These are phyloP conservation scores for Geopemphigus sp. DNA, from an alignment of 1,140 invertebrate species.

Conservation along the genomic window DNA sequence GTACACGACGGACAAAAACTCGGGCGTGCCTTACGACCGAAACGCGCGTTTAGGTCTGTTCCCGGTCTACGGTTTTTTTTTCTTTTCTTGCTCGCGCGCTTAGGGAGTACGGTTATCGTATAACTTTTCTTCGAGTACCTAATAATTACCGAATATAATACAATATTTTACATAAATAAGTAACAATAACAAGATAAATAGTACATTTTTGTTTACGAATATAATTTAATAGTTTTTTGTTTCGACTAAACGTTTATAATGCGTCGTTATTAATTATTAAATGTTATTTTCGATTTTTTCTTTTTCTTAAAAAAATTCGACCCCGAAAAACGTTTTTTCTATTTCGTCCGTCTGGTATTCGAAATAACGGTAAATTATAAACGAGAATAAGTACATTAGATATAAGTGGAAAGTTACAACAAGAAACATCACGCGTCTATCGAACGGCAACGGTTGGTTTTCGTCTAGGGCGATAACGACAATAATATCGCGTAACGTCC, in stretches of 20 bases:
- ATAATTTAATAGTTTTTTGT: slow-evolving; percentile 24
- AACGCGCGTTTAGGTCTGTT: background rate
- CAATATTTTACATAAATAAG: slow-evolving; percentile 44
- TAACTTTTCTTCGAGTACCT: no score
- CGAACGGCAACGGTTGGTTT: background rate
- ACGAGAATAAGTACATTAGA: slow-evolving; percentile 21
- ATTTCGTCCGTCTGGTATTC: background rate
- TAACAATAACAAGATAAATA: slow-evolving; percentile 42
- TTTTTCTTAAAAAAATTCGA: background rate
- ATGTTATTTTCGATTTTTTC: background rate
- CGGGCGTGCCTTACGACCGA: background rate
- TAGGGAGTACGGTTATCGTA: no score
- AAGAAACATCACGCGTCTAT: slow-evolving; percentile 42
- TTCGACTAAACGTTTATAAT: background rate
- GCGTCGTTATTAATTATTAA: background rate
- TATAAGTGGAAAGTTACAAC: background rate
- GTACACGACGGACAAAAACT: background rate
- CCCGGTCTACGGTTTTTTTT: slow-evolving; percentile 15
- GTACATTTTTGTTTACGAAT: slow-evolving; percentile 36
- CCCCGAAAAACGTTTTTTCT: no score
- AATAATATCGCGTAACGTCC: no score
- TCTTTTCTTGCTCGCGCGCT: no score
- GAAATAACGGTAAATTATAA: slow-evolving; percentile 30
- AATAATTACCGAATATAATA: slow-evolving; percentile 40
- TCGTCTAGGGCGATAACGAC: background rate